Evolutionary conservation across 1,140 invertebrate genomes (phyloP).

Genomic region (Amphibalanus amphitrite): DNA sequence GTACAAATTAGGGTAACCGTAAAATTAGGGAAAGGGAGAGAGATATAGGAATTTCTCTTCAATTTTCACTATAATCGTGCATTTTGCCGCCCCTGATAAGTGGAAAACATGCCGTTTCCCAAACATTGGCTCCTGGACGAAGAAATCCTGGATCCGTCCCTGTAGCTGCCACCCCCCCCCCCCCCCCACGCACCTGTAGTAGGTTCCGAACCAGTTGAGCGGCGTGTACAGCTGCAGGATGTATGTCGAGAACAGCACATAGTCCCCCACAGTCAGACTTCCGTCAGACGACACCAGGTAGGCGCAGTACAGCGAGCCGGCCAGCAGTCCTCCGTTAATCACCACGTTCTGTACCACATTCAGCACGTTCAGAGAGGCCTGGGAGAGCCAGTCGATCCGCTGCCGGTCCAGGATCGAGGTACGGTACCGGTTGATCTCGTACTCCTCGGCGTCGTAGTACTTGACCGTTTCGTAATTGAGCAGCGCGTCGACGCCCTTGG

Average conservation of each 20-base stretch:
- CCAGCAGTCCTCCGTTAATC: conserved; percentile 65
- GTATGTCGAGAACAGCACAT: conserved; percentile 84
- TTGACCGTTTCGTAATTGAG: conserved; percentile 97
- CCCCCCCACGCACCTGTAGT: conserved; percentile 48
- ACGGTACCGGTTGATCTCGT: conserved; percentile 69
- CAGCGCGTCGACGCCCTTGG: conserved; percentile 87
- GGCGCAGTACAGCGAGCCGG: conserved; percentile 73
- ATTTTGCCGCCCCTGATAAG: too few species aligned
- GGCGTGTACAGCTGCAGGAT: conserved; percentile 92
- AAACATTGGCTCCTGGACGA: too few species aligned
- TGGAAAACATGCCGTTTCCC: too few species aligned
- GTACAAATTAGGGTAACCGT: too few species aligned
- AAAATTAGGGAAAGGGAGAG: too few species aligned
- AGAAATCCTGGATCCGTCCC: too few species aligned
- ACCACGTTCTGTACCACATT: conserved; percentile 80
- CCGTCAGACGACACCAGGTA: conserved; percentile 49
- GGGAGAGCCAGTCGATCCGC: conserved; percentile 70
- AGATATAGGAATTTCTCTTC: too few species aligned
- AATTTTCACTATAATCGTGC: too few species aligned
- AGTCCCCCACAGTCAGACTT: conserved; percentile 74
- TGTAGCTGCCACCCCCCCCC: not conserved
- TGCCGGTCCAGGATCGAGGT: conserved; percentile 65
- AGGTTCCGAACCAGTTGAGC: conserved; percentile 95
- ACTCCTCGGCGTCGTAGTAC: conserved; percentile 83
- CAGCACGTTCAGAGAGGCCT: conserved; percentile 66